These are phyloP conservation scores for Leptinotarsa juncta DNA, from an alignment of 2,888 invertebrate genomes.

Conservation along the genomic window DNA sequence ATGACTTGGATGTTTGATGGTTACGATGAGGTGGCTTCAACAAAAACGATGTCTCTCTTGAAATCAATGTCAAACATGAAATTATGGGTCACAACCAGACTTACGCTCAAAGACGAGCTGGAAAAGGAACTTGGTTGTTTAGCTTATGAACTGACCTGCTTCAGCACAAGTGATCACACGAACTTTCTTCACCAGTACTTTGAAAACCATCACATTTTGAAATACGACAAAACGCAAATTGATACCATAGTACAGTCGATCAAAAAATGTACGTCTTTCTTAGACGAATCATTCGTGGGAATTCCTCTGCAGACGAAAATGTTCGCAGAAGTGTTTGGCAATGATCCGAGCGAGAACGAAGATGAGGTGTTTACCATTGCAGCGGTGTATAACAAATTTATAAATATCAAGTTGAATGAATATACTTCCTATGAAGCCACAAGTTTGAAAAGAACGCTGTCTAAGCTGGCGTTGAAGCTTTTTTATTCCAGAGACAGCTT, in stretches of 20 bases:
- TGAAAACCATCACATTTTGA: conserved; percentile 18
- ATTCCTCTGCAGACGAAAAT: conserved; percentile 30
- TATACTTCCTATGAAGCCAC: conserved; percentile 30
- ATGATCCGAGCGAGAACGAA: conserved; percentile 23
- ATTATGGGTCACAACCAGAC: conserved; percentile 30
- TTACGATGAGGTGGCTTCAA: conserved; percentile 28
- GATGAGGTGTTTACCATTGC: conserved; percentile 26
- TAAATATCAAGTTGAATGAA: conserved; percentile 29
- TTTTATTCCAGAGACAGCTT: conserved; percentile 24
- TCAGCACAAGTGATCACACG: conserved; percentile 20
- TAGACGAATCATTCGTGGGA: conserved; percentile 23
- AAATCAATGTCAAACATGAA: not conserved
- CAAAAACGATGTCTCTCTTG: conserved; percentile 19
- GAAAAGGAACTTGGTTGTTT: conserved; percentile 19
- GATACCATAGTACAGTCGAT: conserved; percentile 25
- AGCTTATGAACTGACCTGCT: conserved; percentile 22
- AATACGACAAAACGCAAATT: conserved; percentile 17
- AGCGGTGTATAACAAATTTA: conserved; percentile 29
- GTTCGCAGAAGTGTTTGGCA: conserved; percentile 31
- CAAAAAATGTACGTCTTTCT: conserved; percentile 18
- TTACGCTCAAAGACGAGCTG: conserved; percentile 15
- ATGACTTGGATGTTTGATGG: conserved; percentile 26
- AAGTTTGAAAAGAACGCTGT: conserved; percentile 26
- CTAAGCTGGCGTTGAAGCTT: conserved; percentile 28
- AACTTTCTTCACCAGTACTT: conserved; percentile 25